Percentiles rank a stretch among this genome's conserved stretches.
Evolutionary conservation across 2,888 invertebrate genomes (phyloP).

Genomic region (Drosophila greeni): DNA sequence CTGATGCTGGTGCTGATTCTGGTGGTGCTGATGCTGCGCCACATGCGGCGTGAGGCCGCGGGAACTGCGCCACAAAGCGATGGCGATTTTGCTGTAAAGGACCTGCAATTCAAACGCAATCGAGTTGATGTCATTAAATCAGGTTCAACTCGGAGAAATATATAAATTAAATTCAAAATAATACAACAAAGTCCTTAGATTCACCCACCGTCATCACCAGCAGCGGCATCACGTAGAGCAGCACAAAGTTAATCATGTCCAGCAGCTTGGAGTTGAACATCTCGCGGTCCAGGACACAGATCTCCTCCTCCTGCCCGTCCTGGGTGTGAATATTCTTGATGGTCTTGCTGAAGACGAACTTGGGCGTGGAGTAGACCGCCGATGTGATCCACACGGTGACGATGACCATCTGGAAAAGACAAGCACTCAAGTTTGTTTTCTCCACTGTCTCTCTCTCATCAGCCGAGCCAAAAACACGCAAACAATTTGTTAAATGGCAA

Average conservation of each 20-base stretch:
- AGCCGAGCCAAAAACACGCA: conserved; percentile 42
- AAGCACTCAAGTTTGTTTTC: conserved; percentile 16
- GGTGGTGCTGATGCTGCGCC: conserved; percentile 65
- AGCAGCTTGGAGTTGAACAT: conserved; percentile 88
- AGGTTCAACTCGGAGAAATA: too few species aligned
- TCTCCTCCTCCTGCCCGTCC: conserved; percentile 79
- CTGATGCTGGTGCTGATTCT: conserved; percentile 60
- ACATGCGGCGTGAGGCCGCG: conserved; percentile 82
- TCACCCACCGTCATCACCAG: conserved; percentile 86
- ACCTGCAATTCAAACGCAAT: conserved; percentile 79
- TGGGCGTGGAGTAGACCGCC: conserved; percentile 89
- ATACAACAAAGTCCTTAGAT: neutral
- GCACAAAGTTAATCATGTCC: conserved; percentile 89
- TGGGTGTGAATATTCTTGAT: conserved; percentile 81
- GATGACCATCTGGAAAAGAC: conserved; percentile 84
- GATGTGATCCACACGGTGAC: conserved; percentile 89
- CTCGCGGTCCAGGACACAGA: conserved; percentile 87
- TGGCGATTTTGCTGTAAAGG: conserved; percentile 90
- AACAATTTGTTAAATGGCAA: conserved; percentile 47
- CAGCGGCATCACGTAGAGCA: conserved; percentile 90
- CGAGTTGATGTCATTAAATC: conserved; percentile 2
- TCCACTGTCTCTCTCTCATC: neutral
- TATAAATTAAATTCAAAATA: neutral
- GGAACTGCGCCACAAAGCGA: conserved; percentile 90
- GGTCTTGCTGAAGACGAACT: conserved; percentile 90